phyloP scores from a whole-genome alignment of 2,113 vertebrate species.

The Egretta garzetta region DNA sequence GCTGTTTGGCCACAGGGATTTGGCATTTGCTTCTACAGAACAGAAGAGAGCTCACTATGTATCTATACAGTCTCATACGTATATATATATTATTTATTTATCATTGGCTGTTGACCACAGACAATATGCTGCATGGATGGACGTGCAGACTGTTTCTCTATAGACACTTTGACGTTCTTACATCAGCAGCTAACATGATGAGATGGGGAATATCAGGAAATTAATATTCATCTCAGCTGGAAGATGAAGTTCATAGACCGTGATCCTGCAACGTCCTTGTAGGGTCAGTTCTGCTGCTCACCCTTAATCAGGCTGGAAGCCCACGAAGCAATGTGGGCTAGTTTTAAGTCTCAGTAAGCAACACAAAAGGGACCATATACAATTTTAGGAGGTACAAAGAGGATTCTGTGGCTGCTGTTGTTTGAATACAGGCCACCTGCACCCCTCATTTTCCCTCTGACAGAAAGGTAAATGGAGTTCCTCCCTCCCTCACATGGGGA shows the following conservation, averaged over 20 bases:
- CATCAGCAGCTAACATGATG: background rate
- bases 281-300: background rate
- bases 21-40: background rate
- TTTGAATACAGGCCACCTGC: background rate
- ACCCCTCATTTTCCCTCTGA: background rate
- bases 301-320: background rate
- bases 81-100: background rate
- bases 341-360: background rate
- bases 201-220: background rate
- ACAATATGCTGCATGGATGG: rapidly evolving
- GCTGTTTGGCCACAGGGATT: background rate
- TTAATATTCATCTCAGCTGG: background rate
- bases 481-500: background rate
- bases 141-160: background rate
- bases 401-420: background rate
- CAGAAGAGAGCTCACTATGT: background rate
- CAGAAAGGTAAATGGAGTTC: conserved; percentile 26
- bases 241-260: background rate
- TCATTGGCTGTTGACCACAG: background rate
- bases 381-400: background rate
- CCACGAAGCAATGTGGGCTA: background rate
- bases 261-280: rapidly evolving
- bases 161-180: background rate
- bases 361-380: background rate
- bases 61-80: background rate